phyloP scores from a whole-genome alignment of 2,113 vertebrate genomes.

The Hylia prasina region DNA sequence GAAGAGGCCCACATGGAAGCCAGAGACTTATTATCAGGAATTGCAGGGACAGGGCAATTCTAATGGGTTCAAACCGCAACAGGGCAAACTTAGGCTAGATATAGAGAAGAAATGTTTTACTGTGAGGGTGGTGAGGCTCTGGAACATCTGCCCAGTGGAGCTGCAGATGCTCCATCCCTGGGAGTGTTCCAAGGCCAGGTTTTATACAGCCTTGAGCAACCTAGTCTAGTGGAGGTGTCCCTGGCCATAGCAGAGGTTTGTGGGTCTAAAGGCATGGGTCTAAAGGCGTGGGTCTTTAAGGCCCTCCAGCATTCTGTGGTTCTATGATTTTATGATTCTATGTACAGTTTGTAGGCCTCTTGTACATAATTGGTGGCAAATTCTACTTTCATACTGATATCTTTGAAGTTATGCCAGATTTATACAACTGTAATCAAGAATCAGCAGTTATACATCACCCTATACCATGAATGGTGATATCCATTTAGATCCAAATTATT shows the following conservation, averaged over 20 bases:
- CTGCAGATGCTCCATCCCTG: background rate
- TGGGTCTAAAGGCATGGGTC: no score
- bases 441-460: background rate
- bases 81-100: background rate
- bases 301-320: background rate
- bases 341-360: background rate
- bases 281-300: no score
- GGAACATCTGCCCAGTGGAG: background rate
- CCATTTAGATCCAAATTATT: background rate
- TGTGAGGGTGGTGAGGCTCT: background rate
- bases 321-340: background rate
- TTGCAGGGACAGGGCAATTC: background rate
- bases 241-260: background rate
- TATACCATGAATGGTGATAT: background rate
- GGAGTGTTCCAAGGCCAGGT: background rate
- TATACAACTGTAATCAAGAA: background rate
- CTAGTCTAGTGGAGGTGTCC: background rate
- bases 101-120: background rate
- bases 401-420: background rate
- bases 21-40: background rate
- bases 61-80: background rate
- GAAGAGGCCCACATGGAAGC: background rate
- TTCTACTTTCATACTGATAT: background rate
- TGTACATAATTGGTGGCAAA: background rate
- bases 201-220: background rate